Conservation (phyloP, 2,113 vertebrate genomes). For the Neogale vison region DNA sequence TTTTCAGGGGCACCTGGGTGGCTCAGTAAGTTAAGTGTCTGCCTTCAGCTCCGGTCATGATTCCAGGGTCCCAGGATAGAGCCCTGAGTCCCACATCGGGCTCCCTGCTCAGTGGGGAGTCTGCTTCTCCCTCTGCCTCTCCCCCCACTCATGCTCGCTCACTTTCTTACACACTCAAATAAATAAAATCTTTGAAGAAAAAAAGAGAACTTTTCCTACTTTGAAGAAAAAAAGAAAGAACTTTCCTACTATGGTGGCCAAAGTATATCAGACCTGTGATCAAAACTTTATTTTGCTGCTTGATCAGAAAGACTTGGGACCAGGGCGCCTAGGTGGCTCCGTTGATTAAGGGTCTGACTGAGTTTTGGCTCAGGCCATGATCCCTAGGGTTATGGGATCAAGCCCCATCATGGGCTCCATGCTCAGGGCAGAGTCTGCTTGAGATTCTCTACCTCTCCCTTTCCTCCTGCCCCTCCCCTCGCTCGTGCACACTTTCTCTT, state of each 20-base stretch:
- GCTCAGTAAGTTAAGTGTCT: too few species aligned
- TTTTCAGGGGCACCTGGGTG: not conserved
- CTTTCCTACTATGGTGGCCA: not conserved
- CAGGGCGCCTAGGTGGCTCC: not conserved
- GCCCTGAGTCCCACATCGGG: too few species aligned
- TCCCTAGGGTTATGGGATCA: not conserved
- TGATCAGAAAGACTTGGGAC: not conserved
- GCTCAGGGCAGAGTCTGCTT: not conserved
- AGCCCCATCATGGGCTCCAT: not conserved
- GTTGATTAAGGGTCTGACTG: not conserved
- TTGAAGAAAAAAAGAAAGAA: not conserved
- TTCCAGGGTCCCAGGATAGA: too few species aligned
- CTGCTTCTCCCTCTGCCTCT: too few species aligned
- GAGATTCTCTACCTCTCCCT: not conserved
- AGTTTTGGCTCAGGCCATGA: not conserved
- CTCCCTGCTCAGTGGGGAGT: too few species aligned
- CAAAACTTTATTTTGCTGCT: constrained; percentile 38
- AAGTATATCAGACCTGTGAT: constrained; percentile 6
- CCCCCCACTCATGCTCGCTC: too few species aligned
- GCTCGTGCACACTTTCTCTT: not conserved
- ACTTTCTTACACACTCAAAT: too few species aligned
- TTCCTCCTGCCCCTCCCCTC: not conserved
- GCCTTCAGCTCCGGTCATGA: too few species aligned
- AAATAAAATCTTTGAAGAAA: too few species aligned
- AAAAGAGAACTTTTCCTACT: not conserved